Base-by-base conservation (phyloP, 2,888 invertebrate species). In the Esperia sulphurella region DNA sequence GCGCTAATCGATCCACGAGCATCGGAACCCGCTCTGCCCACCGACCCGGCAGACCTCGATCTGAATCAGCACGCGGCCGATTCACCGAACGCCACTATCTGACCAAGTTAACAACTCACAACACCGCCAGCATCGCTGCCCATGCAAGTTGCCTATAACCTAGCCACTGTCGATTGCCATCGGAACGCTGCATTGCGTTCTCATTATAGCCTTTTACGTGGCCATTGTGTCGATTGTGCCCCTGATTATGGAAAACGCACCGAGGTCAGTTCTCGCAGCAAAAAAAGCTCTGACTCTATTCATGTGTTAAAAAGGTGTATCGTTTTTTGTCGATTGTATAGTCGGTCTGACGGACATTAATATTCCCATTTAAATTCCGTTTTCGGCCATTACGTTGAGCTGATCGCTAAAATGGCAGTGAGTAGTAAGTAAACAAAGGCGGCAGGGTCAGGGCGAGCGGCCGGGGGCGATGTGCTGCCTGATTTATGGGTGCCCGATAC, bases 401-500 rank as follows among this genome's bases (percentile, higher is more conserved):
- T 73, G 74, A 80, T 79, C 74, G 64, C 61, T 62, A 53, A 68
- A 71, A 72, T 69, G 63, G 67, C 61, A 45, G 51, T 43, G 51
- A 51, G 61, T 62, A 64, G 71, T 71, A 66, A 68, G 75, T 73
- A 79, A 79, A 82, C 76, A 81, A 75, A 77, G 71, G 75, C 69
- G 65, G 72, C 68, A 71, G 79, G 78, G 82, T 80, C 81, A 77
- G 74, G 76, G 65, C 72, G 68, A 69, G 63, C 58, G 58, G 75
- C 77, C 70, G 70, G 68, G 75, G 80, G 83, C 79, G 76, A 75
- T 77, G 73, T 67, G 75, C 76, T 71, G 73, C 69, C 76, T 85
- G 84, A 86, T 86, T 86, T 87, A 86, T 83, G 76, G 69, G 65
- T 64, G 63, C 72, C 74, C 73, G 83, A 83, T 79, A 79, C 72